Conservation (phyloP, 2,113 vertebrate genomes). For the Ptilonorhynchus violaceus region DNA sequence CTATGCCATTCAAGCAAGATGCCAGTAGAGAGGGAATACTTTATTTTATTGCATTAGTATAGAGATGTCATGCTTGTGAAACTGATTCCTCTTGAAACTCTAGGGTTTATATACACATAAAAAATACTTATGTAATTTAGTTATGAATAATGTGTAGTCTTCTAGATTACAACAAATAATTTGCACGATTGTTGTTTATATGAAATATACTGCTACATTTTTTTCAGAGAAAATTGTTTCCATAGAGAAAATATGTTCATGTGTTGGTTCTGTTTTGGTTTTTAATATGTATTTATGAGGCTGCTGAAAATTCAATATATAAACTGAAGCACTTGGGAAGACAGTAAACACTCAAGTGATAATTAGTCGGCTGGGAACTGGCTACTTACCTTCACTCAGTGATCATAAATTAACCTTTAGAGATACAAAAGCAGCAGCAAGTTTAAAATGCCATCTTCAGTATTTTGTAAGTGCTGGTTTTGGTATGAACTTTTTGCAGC, state of each 20-base stretch:
- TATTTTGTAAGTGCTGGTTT: background rate
- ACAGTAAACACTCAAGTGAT: background rate
- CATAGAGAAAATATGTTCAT: background rate
- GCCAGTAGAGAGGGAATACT: background rate
- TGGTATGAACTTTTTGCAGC: background rate
- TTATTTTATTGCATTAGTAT: background rate
- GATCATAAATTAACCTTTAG: background rate
- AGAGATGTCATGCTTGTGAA: background rate
- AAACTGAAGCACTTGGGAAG: constrained; percentile 1
- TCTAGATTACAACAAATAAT: background rate
- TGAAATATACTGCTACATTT: background rate
- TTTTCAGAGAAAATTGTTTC: background rate
- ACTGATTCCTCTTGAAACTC: background rate
- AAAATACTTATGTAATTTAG: background rate
- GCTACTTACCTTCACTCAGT: background rate
- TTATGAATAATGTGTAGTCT: background rate
- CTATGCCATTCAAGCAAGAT: background rate
- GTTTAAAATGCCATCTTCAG: background rate
- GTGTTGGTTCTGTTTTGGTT: background rate
- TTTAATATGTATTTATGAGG: background rate
- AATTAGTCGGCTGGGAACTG: background rate
- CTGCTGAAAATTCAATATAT: background rate
- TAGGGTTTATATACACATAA: background rate
- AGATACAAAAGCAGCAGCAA: background rate
- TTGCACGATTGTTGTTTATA: background rate